phyloP scores from a whole-genome alignment of 2,797 vertebrate species.

The Fringilla coelebs region DNA sequence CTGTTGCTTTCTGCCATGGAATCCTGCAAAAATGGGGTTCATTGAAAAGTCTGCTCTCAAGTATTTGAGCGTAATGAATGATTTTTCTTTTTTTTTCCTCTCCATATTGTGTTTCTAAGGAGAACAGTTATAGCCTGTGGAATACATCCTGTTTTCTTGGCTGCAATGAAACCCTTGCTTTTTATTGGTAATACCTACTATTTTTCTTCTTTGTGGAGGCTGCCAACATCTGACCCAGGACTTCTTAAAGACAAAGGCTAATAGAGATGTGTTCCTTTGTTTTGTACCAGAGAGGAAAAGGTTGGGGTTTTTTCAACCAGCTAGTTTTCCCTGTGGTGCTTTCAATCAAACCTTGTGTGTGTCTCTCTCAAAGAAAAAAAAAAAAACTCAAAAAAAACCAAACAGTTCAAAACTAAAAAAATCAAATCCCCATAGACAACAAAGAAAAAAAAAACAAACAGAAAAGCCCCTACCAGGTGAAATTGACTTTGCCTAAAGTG shows the following conservation, averaged over 20 bases:
- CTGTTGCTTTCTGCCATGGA: neutral
- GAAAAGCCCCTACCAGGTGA: neutral
- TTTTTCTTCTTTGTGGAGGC: conserved; percentile 24
- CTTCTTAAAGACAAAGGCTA: conserved; percentile 30
- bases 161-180: neutral
- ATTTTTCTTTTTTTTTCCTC: neutral
- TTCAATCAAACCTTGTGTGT: neutral
- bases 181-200: neutral
- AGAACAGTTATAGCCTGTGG: neutral
- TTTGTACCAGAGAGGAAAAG: conserved; percentile 31
- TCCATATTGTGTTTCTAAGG: neutral
- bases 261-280: conserved; percentile 33
- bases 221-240: conserved; percentile 6
- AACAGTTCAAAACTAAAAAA: neutral
- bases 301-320: neutral
- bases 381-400: neutral
- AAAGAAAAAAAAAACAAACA: neutral
- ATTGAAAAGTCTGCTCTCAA: neutral
- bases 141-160: conserved; percentile 35
- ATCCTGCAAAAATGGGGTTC: neutral
- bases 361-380: neutral
- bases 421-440: neutral
- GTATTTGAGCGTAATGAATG: neutral
- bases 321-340: neutral
- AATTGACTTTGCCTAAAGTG: neutral